phyloP scores from a whole-genome alignment of 2,888 invertebrate species.

The Arge pagana region DNA sequence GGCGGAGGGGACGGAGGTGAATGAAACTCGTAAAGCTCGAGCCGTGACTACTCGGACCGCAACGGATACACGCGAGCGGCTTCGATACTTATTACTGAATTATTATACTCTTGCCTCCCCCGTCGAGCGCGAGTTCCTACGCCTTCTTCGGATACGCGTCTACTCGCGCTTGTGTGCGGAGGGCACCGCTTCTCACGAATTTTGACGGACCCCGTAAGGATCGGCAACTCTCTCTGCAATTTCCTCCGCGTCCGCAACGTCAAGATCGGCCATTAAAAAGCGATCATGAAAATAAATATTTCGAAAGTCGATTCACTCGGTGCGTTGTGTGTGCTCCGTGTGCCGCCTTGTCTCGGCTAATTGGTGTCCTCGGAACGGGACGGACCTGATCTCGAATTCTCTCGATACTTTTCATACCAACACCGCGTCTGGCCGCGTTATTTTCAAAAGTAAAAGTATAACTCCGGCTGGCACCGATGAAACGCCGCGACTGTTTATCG shows the following conservation, averaged over 20 bases:
- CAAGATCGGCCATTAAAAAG: conserved; percentile 18
- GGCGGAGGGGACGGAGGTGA: neutral
- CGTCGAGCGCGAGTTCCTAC: no score
- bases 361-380: conserved; percentile 13
- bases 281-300: conserved; percentile 21
- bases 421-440: no score
- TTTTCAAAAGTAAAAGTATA: conserved; percentile 19
- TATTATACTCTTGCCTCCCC: no score
- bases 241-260: neutral
- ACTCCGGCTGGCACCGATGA: no score
- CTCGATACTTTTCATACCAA: conserved; percentile 12
- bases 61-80: no score
- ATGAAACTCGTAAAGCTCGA: no score
- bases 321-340: neutral
- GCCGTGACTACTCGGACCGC: no score
- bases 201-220: neutral
- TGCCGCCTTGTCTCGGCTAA: conserved; percentile 12
- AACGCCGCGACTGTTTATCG: no score
- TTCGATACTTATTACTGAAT: no score
- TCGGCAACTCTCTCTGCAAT: conserved; percentile 10
- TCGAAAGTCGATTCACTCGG: conserved; percentile 9
- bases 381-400: conserved; percentile 13
- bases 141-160: no score
- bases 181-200: neutral
- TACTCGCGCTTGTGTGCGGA: no score